Percentiles rank a stretch among this genome's conserved stretches.
Conservation (phyloP, 2,888 invertebrate species). For the Argynnis bischoffii region DNA sequence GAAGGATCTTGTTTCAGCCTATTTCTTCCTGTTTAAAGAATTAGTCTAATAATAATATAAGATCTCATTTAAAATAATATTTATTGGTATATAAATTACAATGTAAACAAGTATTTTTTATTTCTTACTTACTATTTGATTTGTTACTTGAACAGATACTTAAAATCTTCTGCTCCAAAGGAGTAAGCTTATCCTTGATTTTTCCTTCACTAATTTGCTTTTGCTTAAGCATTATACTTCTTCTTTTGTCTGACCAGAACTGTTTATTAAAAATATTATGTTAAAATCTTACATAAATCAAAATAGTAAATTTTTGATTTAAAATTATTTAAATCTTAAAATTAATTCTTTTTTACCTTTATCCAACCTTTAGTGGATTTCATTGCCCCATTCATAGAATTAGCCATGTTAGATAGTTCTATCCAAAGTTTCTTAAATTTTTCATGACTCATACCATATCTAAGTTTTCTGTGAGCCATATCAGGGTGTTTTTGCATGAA, state of each 20-base stretch:
- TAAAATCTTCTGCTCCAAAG: conserved; percentile 61
- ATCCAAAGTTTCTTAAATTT: conserved; percentile 64
- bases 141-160: conserved; percentile 52
- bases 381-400: conserved; percentile 59
- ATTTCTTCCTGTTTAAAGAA: conserved; percentile 53
- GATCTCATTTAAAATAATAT: too few relatives aligned
- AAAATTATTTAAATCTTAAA: not conserved
- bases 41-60: conserved; percentile 6
- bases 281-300: not conserved
- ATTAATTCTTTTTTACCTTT: conserved; percentile 51
- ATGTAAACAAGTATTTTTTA: not conserved
- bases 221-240: conserved; percentile 60
- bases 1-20: conserved; percentile 58
- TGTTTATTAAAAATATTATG: conserved; percentile 37
- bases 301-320: not conserved
- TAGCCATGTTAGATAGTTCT: conserved; percentile 57
- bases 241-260: conserved; percentile 70
- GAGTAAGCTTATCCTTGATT: conserved; percentile 50
- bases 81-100: too few relatives aligned
- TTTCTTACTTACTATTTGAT: conserved; percentile 44
- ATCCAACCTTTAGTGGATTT: conserved; percentile 71
- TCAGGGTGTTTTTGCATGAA: conserved; percentile 69
- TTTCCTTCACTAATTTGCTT: conserved; percentile 63
- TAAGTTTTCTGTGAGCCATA: conserved; percentile 57
- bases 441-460: conserved; percentile 55